A percentile compares a stretch with the other conserved stretches of the same genome.
Conservation (phyloP, 2,888 invertebrate species). For the Electrophaes corylata region DNA sequence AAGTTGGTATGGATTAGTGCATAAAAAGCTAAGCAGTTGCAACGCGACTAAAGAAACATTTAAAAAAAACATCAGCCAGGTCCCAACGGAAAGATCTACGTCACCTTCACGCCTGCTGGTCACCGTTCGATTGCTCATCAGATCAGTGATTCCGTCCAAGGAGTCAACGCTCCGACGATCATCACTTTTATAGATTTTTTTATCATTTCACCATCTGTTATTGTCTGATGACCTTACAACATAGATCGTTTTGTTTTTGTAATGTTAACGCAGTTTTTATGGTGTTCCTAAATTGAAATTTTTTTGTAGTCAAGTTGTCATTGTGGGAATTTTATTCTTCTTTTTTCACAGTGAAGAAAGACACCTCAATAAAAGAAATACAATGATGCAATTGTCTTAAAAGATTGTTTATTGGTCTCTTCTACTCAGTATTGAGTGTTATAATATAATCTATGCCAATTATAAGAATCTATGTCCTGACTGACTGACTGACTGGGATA, state of each 20-base stretch:
- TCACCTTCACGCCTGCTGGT: conserved; percentile 26
- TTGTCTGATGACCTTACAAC: conserved; percentile 11
- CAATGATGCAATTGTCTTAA: background rate
- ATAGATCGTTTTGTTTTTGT: background rate
- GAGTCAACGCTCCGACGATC: conserved; percentile 22
- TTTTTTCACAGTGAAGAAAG: background rate
- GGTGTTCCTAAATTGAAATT: background rate
- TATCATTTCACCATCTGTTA: conserved; percentile 13
- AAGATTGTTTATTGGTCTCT: too few relatives aligned
- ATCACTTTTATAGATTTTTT: conserved; percentile 9
- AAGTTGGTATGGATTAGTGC: background rate
- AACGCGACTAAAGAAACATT: background rate
- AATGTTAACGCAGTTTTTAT: background rate
- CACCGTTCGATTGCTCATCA: conserved; percentile 44
- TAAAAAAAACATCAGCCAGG: background rate
- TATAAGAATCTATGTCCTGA: too few relatives aligned
- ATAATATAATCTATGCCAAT: too few relatives aligned
- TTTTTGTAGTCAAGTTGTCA: background rate
- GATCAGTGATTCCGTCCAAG: conserved; percentile 46
- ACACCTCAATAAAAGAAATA: background rate
- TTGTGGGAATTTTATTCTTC: background rate
- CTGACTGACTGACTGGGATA: too few relatives aligned
- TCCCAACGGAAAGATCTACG: background rate
- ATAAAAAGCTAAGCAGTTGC: too few relatives aligned
- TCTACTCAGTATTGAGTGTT: too few relatives aligned